Conservation (phyloP, 1,140 invertebrate genomes). For the Cotesia typhae region DNA sequence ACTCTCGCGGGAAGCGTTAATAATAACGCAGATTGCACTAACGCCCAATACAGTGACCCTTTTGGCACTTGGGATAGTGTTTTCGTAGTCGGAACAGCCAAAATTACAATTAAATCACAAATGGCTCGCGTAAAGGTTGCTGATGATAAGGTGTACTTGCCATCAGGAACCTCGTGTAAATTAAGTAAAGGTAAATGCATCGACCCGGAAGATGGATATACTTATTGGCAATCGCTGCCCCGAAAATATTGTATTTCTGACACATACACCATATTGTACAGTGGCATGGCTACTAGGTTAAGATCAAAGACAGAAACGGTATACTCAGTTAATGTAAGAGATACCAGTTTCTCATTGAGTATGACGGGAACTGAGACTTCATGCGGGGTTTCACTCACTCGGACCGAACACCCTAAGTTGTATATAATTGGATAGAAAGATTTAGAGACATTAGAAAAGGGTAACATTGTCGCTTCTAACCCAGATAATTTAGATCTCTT, state of each 20-base stretch:
- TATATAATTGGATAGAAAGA: conserved; percentile 38
- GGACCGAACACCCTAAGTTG: conserved; percentile 43
- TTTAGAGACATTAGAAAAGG: conserved; percentile 24
- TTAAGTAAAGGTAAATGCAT: conserved; percentile 35
- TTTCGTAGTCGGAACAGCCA: too few relatives aligned
- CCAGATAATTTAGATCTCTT: conserved; percentile 39
- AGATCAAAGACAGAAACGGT: conserved; percentile 17
- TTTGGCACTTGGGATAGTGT: too few relatives aligned
- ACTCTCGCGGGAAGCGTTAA: too few relatives aligned
- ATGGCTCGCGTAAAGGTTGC: conserved; percentile 10
- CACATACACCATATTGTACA: conserved; percentile 34
- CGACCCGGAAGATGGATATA: conserved; percentile 33
- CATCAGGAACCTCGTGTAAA: conserved; percentile 24
- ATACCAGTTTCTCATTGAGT: conserved; percentile 33
- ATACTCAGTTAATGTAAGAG: conserved; percentile 33
- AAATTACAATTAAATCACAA: too few relatives aligned
- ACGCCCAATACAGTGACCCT: too few relatives aligned
- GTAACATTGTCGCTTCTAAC: conserved; percentile 25
- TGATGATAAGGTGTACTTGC: conserved; percentile 31
- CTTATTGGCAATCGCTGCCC: conserved; percentile 36
- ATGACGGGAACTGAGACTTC: neutral
- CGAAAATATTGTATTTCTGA: conserved; percentile 23
- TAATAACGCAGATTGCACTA: too few relatives aligned
- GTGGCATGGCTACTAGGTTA: conserved; percentile 33
- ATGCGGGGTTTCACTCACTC: conserved; percentile 32